phyloP scores from a whole-genome alignment of 2,797 vertebrate genomes.

The Vireo griseus region DNA sequence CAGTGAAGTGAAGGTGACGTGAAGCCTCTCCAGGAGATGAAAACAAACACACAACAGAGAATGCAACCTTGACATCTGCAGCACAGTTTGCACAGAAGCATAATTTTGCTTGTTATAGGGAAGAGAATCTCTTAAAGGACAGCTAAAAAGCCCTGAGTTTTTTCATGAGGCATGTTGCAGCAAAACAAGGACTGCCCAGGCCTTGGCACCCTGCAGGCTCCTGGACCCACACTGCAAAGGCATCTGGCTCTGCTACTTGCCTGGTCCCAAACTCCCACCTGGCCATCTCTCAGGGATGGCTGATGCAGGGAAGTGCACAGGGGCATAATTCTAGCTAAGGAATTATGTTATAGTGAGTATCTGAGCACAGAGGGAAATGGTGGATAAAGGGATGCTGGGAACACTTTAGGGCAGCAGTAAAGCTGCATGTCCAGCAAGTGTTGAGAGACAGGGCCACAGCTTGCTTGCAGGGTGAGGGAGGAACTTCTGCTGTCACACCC shows the following conservation, averaged over 20 bases:
- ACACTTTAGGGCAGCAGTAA: background rate
- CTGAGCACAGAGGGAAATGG: background rate
- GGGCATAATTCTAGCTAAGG: background rate
- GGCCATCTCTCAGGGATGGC: too few species aligned
- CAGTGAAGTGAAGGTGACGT: background rate
- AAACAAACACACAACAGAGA: background rate
- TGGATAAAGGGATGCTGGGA: background rate
- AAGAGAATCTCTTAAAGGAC: background rate
- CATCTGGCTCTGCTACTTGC: background rate
- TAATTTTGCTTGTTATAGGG: accelerated
- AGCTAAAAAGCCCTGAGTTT: background rate
- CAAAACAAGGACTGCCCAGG: background rate
- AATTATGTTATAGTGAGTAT: background rate
- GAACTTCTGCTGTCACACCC: background rate
- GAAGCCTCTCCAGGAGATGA: background rate
- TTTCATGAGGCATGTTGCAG: background rate
- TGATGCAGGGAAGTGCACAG: background rate
- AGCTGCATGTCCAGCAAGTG: accelerated
- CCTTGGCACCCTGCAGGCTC: accelerated
- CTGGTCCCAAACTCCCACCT: background rate
- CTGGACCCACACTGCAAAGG: accelerated
- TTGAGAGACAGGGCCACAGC: background rate
- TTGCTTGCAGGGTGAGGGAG: background rate
- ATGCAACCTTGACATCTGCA: background rate
- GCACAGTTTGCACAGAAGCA: background rate